phyloP scores from a whole-genome alignment of 1,140 invertebrate species.

The Aphis gossypii region DNA sequence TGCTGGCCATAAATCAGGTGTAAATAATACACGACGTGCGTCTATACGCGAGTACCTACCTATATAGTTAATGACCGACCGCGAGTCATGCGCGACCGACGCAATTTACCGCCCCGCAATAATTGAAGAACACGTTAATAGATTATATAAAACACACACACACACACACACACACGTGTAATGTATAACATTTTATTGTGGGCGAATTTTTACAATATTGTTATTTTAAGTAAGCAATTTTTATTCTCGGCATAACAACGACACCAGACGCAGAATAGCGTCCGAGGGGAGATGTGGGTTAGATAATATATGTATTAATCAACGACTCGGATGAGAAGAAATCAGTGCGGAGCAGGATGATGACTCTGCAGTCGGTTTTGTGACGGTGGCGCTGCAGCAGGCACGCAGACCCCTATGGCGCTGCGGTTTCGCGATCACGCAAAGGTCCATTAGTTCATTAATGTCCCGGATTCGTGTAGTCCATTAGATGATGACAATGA shows the following conservation, averaged over 20 bases:
- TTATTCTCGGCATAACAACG: not conserved
- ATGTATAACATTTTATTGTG: not conserved
- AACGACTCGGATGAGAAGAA: not conserved
- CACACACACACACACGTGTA: not conserved
- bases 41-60: not conserved
- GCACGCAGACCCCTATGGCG: not conserved
- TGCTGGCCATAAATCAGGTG: constrained; percentile 30
- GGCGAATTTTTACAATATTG: not conserved
- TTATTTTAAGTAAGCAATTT: not conserved
- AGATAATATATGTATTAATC: not conserved
- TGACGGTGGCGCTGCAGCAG: not conserved
- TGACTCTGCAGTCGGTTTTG: constrained; percentile 30
- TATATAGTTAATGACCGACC: constrained; percentile 30
- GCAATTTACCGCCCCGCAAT: constrained; percentile 18
- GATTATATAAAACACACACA: not conserved
- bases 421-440: constrained; percentile 28
- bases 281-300: not conserved
- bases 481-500: constrained; percentile 42
- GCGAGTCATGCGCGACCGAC: not conserved
- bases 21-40: not conserved
- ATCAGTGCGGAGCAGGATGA: not conserved
- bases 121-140: not conserved
- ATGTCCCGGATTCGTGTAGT: not conserved
- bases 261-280: not conserved
- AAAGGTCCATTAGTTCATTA: constrained; percentile 47